Evolutionary conservation across 2,113 vertebrate species (phyloP), one percentile per base, ranked within the genome.

Genomic region (Conger conger): DNA sequence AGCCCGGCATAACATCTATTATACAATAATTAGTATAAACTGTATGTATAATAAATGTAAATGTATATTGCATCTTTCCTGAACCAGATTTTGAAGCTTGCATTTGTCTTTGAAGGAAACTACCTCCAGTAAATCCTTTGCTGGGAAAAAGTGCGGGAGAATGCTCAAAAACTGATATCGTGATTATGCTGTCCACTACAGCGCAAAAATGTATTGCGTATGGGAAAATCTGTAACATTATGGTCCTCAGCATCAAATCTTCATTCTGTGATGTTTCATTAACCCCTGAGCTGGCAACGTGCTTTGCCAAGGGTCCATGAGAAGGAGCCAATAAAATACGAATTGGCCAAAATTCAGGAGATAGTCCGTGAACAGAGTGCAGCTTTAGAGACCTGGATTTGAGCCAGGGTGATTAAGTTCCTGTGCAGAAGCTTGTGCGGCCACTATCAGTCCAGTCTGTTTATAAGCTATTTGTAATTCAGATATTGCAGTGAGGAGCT

Each of bases 301-400:
- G 42, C 27, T 27, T 79, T 54, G 50, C 85, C 87, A 83, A 86
- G 84, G 23, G 45, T 85, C 45, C 37, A 30, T 50, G 76, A 60
- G 37, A 73, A 42, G 3, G 57, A 83, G 87, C 83, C 87, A 88
- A 87, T 78, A 86, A 84, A 88, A 87, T 79, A 84, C 30, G 81
- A 79, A 68, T 85, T 81, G 82, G 84, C 83, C 73, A 81, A 83
- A 83, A 85, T 76, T 85, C 83, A 81, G 30, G 15, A 73, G 80
- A 37, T 80, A 79, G 83, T 85, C 85, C 84, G 42, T 79, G 73
- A 80, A 84, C 35, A 27, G 33, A 82, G 82, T 50, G 42, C 60
- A 37, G 38, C 23, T 40, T 79, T 27, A 79, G 38, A 82, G 36
- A 37, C 54, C 80, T 82, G 85, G 81, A 79, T 50, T 15, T 13